A percentile compares a stretch with the other conserved stretches of the same genome.
Conservation (phyloP, 2,113 vertebrate genomes). For the Trematomus loennbergii region DNA sequence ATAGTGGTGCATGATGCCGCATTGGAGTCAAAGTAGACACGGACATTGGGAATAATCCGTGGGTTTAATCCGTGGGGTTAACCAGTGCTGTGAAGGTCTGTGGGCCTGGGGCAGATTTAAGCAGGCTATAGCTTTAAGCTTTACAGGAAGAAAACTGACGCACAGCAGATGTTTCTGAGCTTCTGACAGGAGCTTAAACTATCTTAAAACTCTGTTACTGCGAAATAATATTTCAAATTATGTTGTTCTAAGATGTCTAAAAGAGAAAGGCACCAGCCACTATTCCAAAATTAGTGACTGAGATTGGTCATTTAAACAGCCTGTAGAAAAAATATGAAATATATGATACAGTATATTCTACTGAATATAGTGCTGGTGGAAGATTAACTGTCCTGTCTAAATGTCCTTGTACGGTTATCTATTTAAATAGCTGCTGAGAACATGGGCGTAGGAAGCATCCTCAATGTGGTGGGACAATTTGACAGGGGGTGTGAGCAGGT, state of each 20-base stretch:
- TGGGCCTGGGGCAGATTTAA: slow-evolving; percentile 57
- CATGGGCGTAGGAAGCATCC: no score
- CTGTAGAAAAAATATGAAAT: neutral
- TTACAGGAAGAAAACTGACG: slow-evolving; percentile 41
- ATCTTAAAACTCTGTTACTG: slow-evolving; percentile 20
- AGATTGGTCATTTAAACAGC: neutral
- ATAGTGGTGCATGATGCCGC: slow-evolving; percentile 22
- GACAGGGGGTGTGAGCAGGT: no score
- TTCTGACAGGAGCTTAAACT: slow-evolving; percentile 27
- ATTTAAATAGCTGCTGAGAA: neutral
- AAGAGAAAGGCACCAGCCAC: neutral
- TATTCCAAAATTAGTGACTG: neutral
- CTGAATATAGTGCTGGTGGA: slow-evolving; percentile 8
- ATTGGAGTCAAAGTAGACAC: slow-evolving; percentile 37
- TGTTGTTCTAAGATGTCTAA: neutral
- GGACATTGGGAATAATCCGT: slow-evolving; percentile 62
- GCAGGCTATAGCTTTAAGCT: slow-evolving; percentile 34
- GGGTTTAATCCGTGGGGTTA: slow-evolving; percentile 62
- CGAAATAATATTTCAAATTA: slow-evolving; percentile 29
- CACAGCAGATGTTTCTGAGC: slow-evolving; percentile 50
- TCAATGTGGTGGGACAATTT: no score
- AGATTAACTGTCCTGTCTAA: neutral
- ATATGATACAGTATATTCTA: neutral
- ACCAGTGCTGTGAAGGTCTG: slow-evolving; percentile 27
- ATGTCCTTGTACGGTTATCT: neutral